phyloP scores from a whole-genome alignment of 30 jellyfish, hydroid and myxozoan species.

The Clytia hemisphaerica region DNA sequence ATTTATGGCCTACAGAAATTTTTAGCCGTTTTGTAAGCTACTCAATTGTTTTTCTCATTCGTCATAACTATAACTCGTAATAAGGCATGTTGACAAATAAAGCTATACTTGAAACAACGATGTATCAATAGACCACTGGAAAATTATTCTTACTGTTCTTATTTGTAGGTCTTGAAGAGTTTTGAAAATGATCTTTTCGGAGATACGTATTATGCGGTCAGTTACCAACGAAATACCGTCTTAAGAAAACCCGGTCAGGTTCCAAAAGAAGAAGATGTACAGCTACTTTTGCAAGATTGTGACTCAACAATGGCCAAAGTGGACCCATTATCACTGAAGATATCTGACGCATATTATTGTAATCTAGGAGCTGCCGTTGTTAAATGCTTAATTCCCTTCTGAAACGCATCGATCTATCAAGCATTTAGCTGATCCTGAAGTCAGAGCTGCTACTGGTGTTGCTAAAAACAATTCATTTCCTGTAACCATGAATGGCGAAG shows the following conservation, averaged over 20 bases:
- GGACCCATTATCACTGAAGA: not conserved
- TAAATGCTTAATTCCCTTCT: not conserved
- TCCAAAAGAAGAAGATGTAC: slow-evolving; percentile 27
- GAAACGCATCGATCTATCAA: no score
- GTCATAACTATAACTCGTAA: no score
- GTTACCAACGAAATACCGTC: not conserved
- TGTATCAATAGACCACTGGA: no score
- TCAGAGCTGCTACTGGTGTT: slow-evolving; percentile 1
- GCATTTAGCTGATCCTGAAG: not conserved
- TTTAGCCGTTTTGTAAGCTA: no score
- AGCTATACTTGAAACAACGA: no score
- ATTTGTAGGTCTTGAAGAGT: not conserved
- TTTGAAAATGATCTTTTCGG: slow-evolving; percentile 13
- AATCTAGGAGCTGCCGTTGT: slow-evolving; percentile 10
- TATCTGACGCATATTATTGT: not conserved
- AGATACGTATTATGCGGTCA: slow-evolving; percentile 22
- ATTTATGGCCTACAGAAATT: no score
- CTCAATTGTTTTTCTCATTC: no score
- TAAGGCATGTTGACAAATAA: no score
- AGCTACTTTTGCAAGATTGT: slow-evolving; percentile 2
- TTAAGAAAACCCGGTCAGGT: not conserved
- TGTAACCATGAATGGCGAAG: not conserved
- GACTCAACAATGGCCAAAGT: not conserved
- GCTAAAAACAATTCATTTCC: not conserved
- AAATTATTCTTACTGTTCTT: no score